Percentiles rank a stretch among this genome's conserved stretches.
Conservation (phyloP, 2,888 invertebrate species). For the Zaprionus bogoriensis region DNA sequence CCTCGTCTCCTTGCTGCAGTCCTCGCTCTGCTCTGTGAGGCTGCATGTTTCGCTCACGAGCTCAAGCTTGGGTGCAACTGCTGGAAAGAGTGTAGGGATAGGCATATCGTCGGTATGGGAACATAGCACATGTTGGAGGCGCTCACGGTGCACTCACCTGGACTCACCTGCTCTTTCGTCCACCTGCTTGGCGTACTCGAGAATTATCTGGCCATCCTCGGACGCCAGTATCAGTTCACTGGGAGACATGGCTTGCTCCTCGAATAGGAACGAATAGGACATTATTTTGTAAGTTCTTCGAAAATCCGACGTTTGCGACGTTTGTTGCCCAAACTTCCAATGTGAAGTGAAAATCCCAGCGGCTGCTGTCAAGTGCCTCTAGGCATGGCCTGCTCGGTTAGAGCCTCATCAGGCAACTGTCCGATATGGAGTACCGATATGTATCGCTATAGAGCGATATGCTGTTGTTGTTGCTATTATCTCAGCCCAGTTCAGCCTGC, state of each 20-base stretch:
- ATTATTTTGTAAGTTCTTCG: neutral
- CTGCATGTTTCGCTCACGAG: no score
- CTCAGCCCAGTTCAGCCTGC: no score
- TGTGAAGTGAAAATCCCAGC: neutral
- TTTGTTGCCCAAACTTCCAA: neutral
- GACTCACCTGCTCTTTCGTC: neutral
- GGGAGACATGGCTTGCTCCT: neutral
- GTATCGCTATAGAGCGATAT: no score
- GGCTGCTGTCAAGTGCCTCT: neutral
- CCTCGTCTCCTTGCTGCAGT: neutral
- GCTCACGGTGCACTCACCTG: neutral
- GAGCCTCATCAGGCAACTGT: no score
- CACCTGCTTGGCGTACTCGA: neutral
- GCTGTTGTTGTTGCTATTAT: no score
- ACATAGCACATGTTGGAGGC: neutral
- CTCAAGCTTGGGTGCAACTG: no score
- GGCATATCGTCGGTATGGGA: no score
- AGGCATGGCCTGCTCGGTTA: neutral
- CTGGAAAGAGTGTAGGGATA: no score
- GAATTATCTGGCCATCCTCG: neutral
- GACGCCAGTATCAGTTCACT: neutral
- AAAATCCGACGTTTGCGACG: neutral
- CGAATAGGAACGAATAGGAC: neutral
- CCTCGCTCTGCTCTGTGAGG: neutral
- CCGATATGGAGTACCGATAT: no score